Percentiles rank a stretch among this genome's conserved stretches.
These are phyloP conservation scores for Meiosimyza decipiens DNA, from an alignment of 2,888 invertebrate species.

Conservation along the genomic window DNA sequence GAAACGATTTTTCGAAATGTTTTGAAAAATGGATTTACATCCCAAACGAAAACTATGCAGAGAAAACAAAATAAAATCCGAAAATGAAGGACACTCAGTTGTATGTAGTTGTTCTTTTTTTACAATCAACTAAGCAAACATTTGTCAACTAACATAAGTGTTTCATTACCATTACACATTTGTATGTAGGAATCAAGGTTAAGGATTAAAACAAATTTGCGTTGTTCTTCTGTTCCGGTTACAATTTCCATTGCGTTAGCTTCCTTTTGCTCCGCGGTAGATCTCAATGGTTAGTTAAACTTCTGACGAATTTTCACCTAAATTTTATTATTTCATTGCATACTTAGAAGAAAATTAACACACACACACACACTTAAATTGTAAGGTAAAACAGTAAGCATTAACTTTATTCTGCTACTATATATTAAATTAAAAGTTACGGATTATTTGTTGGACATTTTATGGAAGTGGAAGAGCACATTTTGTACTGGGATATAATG, in stretches of 20 bases:
- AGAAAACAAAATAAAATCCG: no score
- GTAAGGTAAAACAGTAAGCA: no score
- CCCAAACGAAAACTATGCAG: no score
- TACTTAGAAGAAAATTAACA: slow-evolving; percentile 6
- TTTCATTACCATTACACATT: background rate
- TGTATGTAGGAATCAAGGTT: slow-evolving; percentile 6
- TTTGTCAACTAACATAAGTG: no score
- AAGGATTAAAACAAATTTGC: slow-evolving; percentile 20
- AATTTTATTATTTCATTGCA: slow-evolving; percentile 11
- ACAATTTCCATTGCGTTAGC: slow-evolving; percentile 25
- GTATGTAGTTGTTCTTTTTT: no score
- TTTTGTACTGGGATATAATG: background rate
- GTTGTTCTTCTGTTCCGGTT: slow-evolving; percentile 27
- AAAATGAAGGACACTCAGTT: no score
- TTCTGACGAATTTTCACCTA: slow-evolving; percentile 12
- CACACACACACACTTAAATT: no score
- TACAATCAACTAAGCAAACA: no score
- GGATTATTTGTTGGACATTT: slow-evolving; percentile 38
- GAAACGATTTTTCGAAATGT: no score
- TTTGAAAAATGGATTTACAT: no score
- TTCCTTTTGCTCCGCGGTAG: slow-evolving; percentile 15
- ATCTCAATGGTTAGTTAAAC: slow-evolving; percentile 4
- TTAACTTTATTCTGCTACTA: slow-evolving; percentile 24
- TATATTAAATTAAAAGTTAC: slow-evolving; percentile 31
- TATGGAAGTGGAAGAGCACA: slow-evolving; percentile 34